phyloP scores from a whole-genome alignment of 2,888 invertebrate species.

The Trichogramma dendrolimi region DNA sequence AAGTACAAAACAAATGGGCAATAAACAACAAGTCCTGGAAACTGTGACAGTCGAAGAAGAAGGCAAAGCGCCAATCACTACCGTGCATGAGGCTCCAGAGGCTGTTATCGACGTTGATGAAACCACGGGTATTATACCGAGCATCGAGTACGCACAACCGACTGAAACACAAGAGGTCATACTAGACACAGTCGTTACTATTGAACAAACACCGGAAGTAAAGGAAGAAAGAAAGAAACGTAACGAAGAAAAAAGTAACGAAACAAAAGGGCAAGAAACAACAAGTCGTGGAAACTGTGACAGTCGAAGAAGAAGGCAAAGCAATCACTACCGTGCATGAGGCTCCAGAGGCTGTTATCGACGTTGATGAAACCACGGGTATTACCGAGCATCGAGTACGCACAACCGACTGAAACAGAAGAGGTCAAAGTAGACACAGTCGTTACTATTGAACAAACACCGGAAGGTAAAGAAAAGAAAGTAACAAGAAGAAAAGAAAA shows the following conservation, averaged over 20 bases:
- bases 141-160: slow-evolving; percentile 42
- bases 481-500: slow-evolving; percentile 48
- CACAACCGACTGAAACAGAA: slow-evolving; percentile 34
- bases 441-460: neutral
- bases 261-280: slow-evolving; percentile 27
- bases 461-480: too few relatives aligned
- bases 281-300: slow-evolving; percentile 33
- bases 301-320: slow-evolving; percentile 42
- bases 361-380: slow-evolving; percentile 36
- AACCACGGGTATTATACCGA: slow-evolving; percentile 40
- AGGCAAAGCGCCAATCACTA: slow-evolving; percentile 50
- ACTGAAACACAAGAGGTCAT: too few relatives aligned
- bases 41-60: slow-evolving; percentile 49
- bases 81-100: slow-evolving; percentile 49
- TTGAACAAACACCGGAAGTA: slow-evolving; percentile 31
- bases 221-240: slow-evolving; percentile 48
- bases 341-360: slow-evolving; percentile 37
- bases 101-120: slow-evolving; percentile 40
- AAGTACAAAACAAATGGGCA: slow-evolving; percentile 52
- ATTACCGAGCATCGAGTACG: slow-evolving; percentile 37
- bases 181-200: slow-evolving; percentile 33
- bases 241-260: slow-evolving; percentile 30
- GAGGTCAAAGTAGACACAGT: neutral
- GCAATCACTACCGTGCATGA: slow-evolving; percentile 30
- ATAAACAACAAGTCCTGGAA: slow-evolving; percentile 47